Evolutionary conservation across 2,113 vertebrate species (phyloP), one percentile per base, ranked within the genome.

Genomic region (Spea bombifrons): DNA sequence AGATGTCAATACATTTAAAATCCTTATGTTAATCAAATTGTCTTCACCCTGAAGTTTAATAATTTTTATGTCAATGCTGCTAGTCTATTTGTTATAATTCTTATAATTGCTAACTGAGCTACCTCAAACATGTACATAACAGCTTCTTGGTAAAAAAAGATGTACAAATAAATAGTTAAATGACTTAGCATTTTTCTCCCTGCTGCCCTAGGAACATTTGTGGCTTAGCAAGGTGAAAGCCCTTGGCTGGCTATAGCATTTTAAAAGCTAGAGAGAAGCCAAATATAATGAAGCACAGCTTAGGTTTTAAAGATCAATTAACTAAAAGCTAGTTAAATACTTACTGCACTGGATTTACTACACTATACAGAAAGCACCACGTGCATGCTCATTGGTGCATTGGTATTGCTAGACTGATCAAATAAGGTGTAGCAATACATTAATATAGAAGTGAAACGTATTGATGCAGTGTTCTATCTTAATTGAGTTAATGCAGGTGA

Each of bases 251-350:
- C 64, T 47, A 0, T 53, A 66, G 8, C 61, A 72, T 69, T 78
- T 71, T 78, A 72, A 73, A 79, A 46, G 63, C 70, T 57, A 6
- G 66, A 15, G 49, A 66, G 63, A 67, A 79, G 77, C 77, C 77
- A 79, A 79, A 66, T 43, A 73, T 71, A 73, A 73, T 79, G 50
- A 79, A 79, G 66, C 10, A 43, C n/a, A 73, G 49, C 43, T 65
- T 73, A 79, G 10, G 67, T 66, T 79, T 57, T 73, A 79, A 73
- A 66, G 70, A 79, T 73, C 77, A 79, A 79, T 79, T 79, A 79
- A 79, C 70, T 79, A 73, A 79, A 79, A 79, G 77, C 77, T 67
- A 79, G 63, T 79, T 66, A 79, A 79, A 79, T 79, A 79, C 73
- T 79, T 73, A 79, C 70, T 73, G 63, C 77, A 57, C 5, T 66